phyloP scores from a whole-genome alignment of 2,888 invertebrate genomes.

The Netelia inedita region DNA sequence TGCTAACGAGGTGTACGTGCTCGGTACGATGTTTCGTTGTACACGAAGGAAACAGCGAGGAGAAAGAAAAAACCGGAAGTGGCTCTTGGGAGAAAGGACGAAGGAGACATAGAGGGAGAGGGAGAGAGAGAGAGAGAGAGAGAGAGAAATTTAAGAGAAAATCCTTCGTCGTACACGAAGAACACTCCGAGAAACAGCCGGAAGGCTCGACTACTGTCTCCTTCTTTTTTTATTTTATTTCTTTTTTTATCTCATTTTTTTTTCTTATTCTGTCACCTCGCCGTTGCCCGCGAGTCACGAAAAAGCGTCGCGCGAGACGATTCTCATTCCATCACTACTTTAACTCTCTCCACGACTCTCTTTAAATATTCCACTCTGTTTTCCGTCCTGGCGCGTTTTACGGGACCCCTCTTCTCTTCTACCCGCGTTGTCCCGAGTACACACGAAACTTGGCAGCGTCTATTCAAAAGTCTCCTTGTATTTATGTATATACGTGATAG shows the following conservation, averaged over 20 bases:
- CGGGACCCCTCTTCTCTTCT: slow-evolving; percentile 3
- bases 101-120: slow-evolving; percentile 28
- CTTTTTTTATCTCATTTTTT: slow-evolving; percentile 31
- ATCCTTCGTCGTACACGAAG: slow-evolving; percentile 63
- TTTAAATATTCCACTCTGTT: slow-evolving; percentile 71
- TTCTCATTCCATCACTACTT: slow-evolving; percentile 36
- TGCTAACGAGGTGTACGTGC: slow-evolving; percentile 81
- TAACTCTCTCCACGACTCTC: slow-evolving; percentile 49
- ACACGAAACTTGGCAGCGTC: slow-evolving; percentile 65
- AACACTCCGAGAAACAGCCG: slow-evolving; percentile 56
- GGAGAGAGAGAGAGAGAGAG: slow-evolving; percentile 7
- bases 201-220: slow-evolving; percentile 32
- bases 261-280: slow-evolving; percentile 30
- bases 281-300: neutral
- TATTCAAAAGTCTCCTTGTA: slow-evolving; percentile 34
- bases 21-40: slow-evolving; percentile 67
- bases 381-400: slow-evolving; percentile 69
- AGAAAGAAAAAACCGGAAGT: slow-evolving; percentile 55
- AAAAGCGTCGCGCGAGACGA: slow-evolving; percentile 17
- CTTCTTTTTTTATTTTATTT: no score
- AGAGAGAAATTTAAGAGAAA: slow-evolving; percentile 64
- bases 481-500: slow-evolving; percentile 3
- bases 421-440: slow-evolving; percentile 66
- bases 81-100: slow-evolving; percentile 31
- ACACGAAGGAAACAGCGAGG: slow-evolving; percentile 25